Evolutionary conservation across 1,140 invertebrate genomes (phyloP).

Genomic region (Neodiprion virginianus): DNA sequence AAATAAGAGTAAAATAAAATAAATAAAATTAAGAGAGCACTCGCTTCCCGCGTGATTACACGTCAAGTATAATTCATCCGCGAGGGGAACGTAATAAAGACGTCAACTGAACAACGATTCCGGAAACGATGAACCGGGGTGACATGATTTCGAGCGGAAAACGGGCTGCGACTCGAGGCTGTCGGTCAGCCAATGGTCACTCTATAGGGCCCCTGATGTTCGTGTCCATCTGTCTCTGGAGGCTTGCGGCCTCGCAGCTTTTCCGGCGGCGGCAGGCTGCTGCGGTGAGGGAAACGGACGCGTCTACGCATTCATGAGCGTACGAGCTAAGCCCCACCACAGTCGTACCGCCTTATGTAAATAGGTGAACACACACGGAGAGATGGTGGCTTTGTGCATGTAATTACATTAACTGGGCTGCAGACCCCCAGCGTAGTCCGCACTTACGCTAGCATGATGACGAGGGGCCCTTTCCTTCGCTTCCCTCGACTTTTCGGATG

Average conservation of each 20-base stretch:
- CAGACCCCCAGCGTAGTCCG: not conserved
- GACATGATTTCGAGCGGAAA: slow-evolving; percentile 6
- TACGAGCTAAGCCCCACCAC: not conserved
- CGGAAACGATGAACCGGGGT: not conserved
- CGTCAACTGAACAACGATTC: not conserved
- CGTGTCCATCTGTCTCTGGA: slow-evolving; percentile 27
- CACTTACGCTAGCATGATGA: not conserved
- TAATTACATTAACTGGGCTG: slow-evolving; percentile 53
- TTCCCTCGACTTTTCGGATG: too few relatives aligned
- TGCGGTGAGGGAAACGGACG: not conserved
- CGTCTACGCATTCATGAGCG: not conserved
- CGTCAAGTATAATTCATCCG: too few relatives aligned
- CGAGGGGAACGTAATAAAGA: not conserved
- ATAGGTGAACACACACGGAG: slow-evolving; percentile 42
- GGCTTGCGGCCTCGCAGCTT: not conserved
- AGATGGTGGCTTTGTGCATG: slow-evolving; percentile 49
- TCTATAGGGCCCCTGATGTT: not conserved
- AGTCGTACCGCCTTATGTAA: not conserved
- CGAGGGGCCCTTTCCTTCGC: too few relatives aligned
- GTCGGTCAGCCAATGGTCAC: not conserved
- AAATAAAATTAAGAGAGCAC: too few relatives aligned
- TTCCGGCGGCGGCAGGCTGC: not conserved
- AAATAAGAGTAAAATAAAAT: too few relatives aligned
- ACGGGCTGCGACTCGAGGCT: not conserved
- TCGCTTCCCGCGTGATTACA: too few relatives aligned